These are phyloP conservation scores for Polydrusus cervinus DNA, from an alignment of 2,888 invertebrate genomes.

Conservation along the genomic window DNA sequence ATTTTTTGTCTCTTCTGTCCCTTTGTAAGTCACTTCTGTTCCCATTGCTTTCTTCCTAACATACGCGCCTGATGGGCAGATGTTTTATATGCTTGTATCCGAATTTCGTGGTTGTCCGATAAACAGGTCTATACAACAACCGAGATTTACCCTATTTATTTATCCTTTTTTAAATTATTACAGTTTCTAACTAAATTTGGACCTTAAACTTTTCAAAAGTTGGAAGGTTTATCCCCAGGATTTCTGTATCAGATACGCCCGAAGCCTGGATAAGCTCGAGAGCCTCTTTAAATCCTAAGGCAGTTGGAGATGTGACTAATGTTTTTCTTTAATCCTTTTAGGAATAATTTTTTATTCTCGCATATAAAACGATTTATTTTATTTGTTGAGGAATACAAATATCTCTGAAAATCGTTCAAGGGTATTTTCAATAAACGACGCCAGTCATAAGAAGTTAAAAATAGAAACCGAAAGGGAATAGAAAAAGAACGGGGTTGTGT, in stretches of 20 bases:
- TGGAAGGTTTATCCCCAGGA: conserved; percentile 34
- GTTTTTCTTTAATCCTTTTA: conserved; percentile 88
- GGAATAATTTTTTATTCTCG: not conserved
- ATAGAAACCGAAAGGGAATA: not conserved
- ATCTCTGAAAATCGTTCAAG: not conserved
- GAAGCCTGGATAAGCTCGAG: conserved; percentile 88
- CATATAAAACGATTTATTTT: conserved; percentile 19
- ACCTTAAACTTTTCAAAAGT: conserved; percentile 46
- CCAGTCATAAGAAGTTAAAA: not conserved
- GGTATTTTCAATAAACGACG: conserved; percentile 1
- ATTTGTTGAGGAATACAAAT: conserved; percentile 13
- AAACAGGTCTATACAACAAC: not conserved
- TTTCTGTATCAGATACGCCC: conserved; percentile 81
- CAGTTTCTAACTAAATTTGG: conserved; percentile 28
- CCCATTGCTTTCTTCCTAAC: too few species aligned
- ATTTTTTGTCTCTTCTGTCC: too few species aligned
- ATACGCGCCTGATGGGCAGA: too few species aligned
- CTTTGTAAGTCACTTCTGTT: too few species aligned
- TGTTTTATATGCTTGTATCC: too few species aligned
- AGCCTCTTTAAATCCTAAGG: conserved; percentile 85
- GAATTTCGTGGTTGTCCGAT: too few species aligned
- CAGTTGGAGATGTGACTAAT: conserved; percentile 90
- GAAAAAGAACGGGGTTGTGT: not conserved
- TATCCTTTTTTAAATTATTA: conserved; percentile 3
- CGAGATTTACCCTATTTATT: not conserved